Conservation (phyloP, 2,888 invertebrate species). For the Stenurella melanura region DNA sequence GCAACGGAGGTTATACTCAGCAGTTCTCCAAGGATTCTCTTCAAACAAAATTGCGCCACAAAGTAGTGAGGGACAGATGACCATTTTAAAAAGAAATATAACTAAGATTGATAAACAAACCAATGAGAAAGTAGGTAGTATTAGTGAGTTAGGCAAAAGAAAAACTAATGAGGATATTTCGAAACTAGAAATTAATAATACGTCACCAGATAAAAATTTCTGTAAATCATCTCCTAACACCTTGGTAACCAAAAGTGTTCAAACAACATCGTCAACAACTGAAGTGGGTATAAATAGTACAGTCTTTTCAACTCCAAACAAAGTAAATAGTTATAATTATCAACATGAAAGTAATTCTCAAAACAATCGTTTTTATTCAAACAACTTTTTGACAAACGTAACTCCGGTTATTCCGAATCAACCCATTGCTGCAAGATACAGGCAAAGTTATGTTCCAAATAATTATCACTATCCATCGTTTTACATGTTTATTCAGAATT, state of each 20-base stretch:
- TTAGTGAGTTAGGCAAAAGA: constrained; percentile 47
- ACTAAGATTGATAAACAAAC: constrained; percentile 38
- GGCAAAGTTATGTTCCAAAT: constrained; percentile 46
- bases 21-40: constrained; percentile 69
- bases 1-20: constrained; percentile 67
- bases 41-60: constrained; percentile 50
- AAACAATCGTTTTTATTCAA: constrained; percentile 43
- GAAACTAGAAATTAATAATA: constrained; percentile 19
- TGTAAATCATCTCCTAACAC: constrained; percentile 21
- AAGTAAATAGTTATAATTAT: constrained; percentile 17
- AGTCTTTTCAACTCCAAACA: constrained; percentile 25
- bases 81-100: constrained; percentile 49
- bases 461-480: constrained; percentile 51
- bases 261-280: constrained; percentile 43
- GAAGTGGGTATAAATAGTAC: constrained; percentile 44
- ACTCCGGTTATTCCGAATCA: constrained; percentile 35
- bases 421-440: constrained; percentile 39
- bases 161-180: constrained; percentile 41
- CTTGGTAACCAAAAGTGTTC: constrained; percentile 46
- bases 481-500: constrained; percentile 52
- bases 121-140: constrained; percentile 48
- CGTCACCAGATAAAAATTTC: constrained; percentile 16
- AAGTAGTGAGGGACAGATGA: constrained; percentile 50
- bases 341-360: constrained; percentile 36
- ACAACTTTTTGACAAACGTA: constrained; percentile 46